Evolutionary conservation across 1,140 invertebrate genomes (phyloP).

Genomic region (Trichomalopsis sarcophagae): DNA sequence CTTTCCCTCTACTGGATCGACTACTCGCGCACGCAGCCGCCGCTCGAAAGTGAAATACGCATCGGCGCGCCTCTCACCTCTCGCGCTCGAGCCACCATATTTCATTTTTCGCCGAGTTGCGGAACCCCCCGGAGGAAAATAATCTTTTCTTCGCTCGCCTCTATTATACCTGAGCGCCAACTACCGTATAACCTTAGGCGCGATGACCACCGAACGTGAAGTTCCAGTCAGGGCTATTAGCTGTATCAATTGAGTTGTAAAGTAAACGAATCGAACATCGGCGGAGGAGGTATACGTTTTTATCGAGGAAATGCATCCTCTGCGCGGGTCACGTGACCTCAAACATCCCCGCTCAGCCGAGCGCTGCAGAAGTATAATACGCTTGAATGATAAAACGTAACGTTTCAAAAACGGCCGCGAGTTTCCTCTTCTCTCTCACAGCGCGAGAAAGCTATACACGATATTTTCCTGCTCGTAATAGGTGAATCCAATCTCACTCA

Average conservation of each 20-base stretch:
- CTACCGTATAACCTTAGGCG: background rate
- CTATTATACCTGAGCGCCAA: background rate
- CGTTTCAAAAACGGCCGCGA: background rate
- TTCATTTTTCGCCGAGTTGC: slow-evolving; percentile 28
- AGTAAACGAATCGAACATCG: too few species aligned
- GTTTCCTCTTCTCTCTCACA: background rate
- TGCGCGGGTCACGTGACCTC: background rate
- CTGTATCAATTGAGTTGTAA: too few species aligned
- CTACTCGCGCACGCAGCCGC: slow-evolving; percentile 41
- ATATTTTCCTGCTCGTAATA: slow-evolving; percentile 1
- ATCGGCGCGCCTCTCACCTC: slow-evolving; percentile 23
- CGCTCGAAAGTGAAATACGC: slow-evolving; percentile 63
- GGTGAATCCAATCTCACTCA: background rate
- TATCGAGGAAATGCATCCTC: background rate
- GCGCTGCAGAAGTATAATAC: background rate
- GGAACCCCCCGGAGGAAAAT: background rate
- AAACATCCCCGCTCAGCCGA: background rate
- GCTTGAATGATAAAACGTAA: background rate
- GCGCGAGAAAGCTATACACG: background rate
- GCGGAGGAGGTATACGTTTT: too few species aligned
- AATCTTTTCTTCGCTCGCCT: background rate
- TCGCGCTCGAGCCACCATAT: background rate
- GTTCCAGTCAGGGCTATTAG: background rate
- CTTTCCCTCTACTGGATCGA: slow-evolving; percentile 56
- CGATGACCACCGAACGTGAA: background rate